These are phyloP conservation scores for Lycodopsis pacificus DNA, from an alignment of 2,797 vertebrate species.

Conservation along the genomic window DNA sequence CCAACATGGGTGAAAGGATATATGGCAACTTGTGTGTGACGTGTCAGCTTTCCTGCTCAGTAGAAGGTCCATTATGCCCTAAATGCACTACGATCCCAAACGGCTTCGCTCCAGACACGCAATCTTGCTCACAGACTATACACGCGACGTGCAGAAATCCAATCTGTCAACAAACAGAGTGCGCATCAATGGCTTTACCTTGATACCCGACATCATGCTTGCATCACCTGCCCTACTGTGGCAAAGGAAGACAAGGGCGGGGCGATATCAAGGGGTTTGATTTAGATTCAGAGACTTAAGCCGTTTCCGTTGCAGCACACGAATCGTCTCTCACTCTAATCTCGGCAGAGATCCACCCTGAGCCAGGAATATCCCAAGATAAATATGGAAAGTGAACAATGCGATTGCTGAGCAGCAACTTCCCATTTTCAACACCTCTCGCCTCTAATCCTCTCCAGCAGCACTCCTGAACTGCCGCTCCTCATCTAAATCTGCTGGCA, in stretches of 20 bases:
- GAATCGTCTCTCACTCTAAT: constrained; percentile 84
- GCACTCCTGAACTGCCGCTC: constrained; percentile 81
- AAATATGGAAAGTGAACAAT: constrained; percentile 88
- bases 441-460: constrained; percentile 85
- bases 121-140: constrained; percentile 18
- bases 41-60: constrained; percentile 18
- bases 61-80: constrained; percentile 7
- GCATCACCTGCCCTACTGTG: constrained; percentile 69
- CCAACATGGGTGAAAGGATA: constrained; percentile 19
- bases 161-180: constrained; percentile 30
- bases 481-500: constrained; percentile 82
- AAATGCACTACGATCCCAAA: constrained; percentile 24
- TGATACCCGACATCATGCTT: constrained; percentile 61
- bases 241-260: constrained; percentile 57
- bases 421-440: constrained; percentile 79
- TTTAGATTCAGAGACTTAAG: constrained; percentile 82
- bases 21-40: neutral
- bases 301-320: constrained; percentile 80
- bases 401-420: constrained; percentile 85
- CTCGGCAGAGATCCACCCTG: constrained; percentile 83
- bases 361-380: constrained; percentile 87
- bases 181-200: constrained; percentile 52
- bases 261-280: constrained; percentile 74
- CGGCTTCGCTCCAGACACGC: constrained; percentile 23
- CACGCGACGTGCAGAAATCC: constrained; percentile 34